Conservation (phyloP, 2,113 vertebrate species). For the Leucosticte australis region DNA sequence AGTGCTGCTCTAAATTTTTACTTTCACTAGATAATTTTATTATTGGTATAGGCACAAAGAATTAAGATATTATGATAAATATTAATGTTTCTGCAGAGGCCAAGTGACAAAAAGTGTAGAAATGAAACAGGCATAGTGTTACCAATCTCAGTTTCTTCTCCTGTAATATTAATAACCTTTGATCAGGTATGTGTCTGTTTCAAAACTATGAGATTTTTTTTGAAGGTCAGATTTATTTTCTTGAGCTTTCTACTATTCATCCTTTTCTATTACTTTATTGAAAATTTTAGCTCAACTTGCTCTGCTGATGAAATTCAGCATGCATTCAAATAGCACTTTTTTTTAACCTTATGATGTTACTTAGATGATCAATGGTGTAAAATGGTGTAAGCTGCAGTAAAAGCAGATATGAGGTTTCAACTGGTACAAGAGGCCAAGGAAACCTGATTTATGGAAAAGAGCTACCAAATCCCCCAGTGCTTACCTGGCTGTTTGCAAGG, state of each 20-base stretch:
- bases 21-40: not conserved
- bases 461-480: not conserved
- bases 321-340: not conserved
- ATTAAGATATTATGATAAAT: not conserved
- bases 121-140: not conserved
- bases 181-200: not conserved
- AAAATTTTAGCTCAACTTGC: not conserved
- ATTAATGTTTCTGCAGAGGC: not conserved
- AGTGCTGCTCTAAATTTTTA: not conserved
- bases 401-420: not conserved
- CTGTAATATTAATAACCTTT: not conserved
- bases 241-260: not conserved
- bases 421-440: not conserved
- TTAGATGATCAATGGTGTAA: not conserved
- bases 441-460: not conserved
- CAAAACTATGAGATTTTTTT: not conserved
- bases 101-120: not conserved
- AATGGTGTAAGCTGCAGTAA: not conserved
- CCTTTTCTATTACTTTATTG: not conserved
- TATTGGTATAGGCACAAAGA: not conserved
- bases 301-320: not conserved
- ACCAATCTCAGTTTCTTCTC: not conserved
- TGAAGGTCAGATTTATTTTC: not conserved
- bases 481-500: conserved; percentile 85
- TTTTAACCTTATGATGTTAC: not conserved